These are phyloP conservation scores for Encarsia formosa DNA, from an alignment of 2,888 invertebrate species.

Conservation along the genomic window DNA sequence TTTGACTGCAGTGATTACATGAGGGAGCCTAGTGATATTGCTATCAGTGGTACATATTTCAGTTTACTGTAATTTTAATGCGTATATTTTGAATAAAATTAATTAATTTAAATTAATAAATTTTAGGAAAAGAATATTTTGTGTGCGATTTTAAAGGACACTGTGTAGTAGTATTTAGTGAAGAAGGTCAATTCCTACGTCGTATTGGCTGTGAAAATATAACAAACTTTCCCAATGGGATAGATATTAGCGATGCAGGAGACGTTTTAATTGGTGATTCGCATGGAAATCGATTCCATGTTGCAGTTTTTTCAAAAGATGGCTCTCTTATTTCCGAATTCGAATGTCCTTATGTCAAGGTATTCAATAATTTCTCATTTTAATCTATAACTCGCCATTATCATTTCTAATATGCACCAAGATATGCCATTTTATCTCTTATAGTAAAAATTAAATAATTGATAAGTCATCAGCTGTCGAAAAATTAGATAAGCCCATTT, in stretches of 20 bases:
- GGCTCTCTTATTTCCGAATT: constrained; percentile 86
- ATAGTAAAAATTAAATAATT: too few species aligned
- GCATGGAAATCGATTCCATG: constrained; percentile 96
- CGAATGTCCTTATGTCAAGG: constrained; percentile 97
- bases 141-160: constrained; percentile 98
- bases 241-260: constrained; percentile 95
- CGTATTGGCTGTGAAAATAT: constrained; percentile 93
- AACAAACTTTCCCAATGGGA: constrained; percentile 96
- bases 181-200: constrained; percentile 85
- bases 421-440: too few species aligned
- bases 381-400: too few species aligned
- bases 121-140: constrained; percentile 81
- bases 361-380: too few species aligned
- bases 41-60: constrained; percentile 70
- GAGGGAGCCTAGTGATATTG: constrained; percentile 96
- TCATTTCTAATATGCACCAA: too few species aligned
- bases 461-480: too few species aligned
- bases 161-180: constrained; percentile 93
- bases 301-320: constrained; percentile 89
- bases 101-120: constrained; percentile 7
- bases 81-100: neutral
- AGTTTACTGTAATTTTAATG: neutral
- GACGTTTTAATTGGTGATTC: constrained; percentile 96
- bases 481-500: too few species aligned
- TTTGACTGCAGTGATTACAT: constrained; percentile 97